Conservation (phyloP, 2,888 invertebrate species). For the Drosophila recens region DNA sequence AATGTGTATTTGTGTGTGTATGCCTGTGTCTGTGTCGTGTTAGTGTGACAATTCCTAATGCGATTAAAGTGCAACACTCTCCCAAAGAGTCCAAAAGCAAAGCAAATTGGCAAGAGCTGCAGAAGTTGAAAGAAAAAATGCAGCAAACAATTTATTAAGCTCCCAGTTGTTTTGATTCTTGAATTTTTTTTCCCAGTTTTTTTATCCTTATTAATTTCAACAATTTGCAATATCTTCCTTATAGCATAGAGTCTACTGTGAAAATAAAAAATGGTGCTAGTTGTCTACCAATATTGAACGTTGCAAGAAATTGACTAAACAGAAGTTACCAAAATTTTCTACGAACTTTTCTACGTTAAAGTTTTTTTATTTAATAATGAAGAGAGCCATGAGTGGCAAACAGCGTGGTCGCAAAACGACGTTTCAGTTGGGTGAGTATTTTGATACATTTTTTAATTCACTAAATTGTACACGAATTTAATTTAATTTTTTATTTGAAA, state of each 20-base stretch:
- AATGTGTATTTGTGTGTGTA: background rate
- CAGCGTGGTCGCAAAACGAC: slow-evolving; percentile 32
- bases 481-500: no score
- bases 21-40: slow-evolving; percentile 35
- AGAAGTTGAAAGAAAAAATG: slow-evolving; percentile 5
- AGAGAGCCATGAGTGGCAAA: slow-evolving; percentile 31
- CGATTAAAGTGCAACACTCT: slow-evolving; percentile 80
- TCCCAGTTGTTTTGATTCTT: slow-evolving; percentile 4
- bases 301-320: slow-evolving; percentile 10
- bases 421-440: slow-evolving; percentile 55
- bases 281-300: slow-evolving; percentile 36
- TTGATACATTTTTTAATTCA: background rate
- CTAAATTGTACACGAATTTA: no score
- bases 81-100: slow-evolving; percentile 31
- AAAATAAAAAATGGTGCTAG: slow-evolving; percentile 39
- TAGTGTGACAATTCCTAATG: slow-evolving; percentile 74
- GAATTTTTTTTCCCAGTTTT: background rate
- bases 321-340: slow-evolving; percentile 15
- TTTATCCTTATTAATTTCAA: slow-evolving; percentile 8
- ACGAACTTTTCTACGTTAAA: slow-evolving; percentile 13
- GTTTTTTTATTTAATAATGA: slow-evolving; percentile 10
- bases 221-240: slow-evolving; percentile 17
- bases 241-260: slow-evolving; percentile 8
- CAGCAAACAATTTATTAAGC: slow-evolving; percentile 20
- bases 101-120: slow-evolving; percentile 26